Percentiles rank a stretch among this genome's conserved stretches.
Conservation (phyloP, 2,113 vertebrate genomes). For the Bujurquina vittata region DNA sequence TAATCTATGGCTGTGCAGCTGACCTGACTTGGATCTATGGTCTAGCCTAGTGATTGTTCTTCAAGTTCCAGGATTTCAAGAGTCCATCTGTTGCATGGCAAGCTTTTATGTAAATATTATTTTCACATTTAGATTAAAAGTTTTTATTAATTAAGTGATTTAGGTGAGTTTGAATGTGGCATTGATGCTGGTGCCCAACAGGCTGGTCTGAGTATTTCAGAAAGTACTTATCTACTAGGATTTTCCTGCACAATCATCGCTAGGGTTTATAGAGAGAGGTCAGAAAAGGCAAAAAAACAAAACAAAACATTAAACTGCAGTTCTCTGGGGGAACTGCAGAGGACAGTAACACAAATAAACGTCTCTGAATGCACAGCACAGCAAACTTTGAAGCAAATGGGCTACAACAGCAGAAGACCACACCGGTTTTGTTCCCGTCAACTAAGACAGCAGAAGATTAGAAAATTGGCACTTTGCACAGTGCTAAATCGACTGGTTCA, state of each 20-base stretch:
- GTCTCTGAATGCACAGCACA: background rate
- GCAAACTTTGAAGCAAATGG: background rate
- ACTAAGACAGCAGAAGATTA: background rate
- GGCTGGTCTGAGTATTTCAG: background rate
- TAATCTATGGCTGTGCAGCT: conserved; percentile 58
- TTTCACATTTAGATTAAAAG: background rate
- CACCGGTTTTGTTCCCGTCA: background rate
- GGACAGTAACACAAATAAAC: background rate
- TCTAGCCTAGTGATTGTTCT: conserved; percentile 2
- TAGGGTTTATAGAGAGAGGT: background rate
- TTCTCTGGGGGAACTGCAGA: too few relatives aligned
- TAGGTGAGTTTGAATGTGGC: background rate
- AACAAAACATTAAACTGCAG: background rate
- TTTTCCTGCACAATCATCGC: background rate
- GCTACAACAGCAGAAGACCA: background rate
- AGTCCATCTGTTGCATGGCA: background rate
- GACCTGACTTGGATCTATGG: conserved; percentile 18
- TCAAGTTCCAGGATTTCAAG: conserved; percentile 13
- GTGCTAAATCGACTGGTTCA: too few relatives aligned
- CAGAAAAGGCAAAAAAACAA: background rate
- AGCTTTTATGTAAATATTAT: background rate
- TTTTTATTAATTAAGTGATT: background rate
- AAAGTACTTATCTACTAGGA: background rate
- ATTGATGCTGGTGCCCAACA: background rate
- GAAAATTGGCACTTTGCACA: too few relatives aligned